These are phyloP conservation scores for Gallinago stenura DNA, from an alignment of 2,797 vertebrate species.

Conservation along the genomic window DNA sequence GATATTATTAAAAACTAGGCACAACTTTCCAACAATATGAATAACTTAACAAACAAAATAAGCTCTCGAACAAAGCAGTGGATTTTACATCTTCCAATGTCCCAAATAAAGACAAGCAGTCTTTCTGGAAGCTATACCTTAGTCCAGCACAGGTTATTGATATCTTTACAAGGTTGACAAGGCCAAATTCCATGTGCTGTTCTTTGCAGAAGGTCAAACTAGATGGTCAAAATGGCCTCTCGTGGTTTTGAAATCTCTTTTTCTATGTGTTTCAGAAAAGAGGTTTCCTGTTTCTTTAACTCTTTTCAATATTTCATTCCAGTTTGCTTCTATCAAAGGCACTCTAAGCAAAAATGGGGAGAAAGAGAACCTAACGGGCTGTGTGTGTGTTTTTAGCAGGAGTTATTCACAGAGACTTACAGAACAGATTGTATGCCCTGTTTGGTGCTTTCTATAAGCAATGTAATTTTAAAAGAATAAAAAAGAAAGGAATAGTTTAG, in stretches of 20 bases:
- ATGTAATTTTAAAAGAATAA: background rate
- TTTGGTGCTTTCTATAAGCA: background rate
- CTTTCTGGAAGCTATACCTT: background rate
- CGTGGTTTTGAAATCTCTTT: background rate
- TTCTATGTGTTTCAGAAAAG: background rate
- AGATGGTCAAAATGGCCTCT: background rate
- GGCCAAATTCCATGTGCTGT: background rate
- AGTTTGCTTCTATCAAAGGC: background rate
- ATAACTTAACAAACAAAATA: background rate
- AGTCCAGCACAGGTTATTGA: background rate
- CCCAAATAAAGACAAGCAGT: background rate
- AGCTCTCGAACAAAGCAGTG: background rate
- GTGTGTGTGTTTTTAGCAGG: background rate
- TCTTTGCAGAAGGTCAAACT: background rate
- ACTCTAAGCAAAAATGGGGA: background rate
- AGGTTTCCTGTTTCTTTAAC: background rate
- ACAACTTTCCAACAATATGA: background rate
- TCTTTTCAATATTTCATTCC: slow-evolving; percentile 11
- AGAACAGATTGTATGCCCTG: background rate
- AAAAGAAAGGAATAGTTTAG: background rate
- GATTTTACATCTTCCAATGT: background rate
- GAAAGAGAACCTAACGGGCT: background rate
- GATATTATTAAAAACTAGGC: background rate
- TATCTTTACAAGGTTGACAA: background rate
- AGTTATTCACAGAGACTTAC: background rate